Evolutionary conservation across 2,797 vertebrate genomes (phyloP).

Genomic region (Limnodromus scolopaceus): DNA sequence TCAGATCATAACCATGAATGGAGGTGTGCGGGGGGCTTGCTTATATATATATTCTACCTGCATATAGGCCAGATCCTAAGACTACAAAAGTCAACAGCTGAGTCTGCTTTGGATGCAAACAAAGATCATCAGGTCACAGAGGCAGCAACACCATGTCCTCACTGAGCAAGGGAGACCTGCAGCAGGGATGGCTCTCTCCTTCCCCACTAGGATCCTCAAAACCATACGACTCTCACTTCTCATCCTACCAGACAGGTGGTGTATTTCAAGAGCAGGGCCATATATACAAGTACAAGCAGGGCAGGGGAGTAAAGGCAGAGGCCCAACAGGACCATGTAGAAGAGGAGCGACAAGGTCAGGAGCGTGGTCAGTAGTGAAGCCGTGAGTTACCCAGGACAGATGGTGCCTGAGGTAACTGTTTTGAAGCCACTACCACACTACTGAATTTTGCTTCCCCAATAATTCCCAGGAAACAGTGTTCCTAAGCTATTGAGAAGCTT

Average conservation of each 20-base stretch:
- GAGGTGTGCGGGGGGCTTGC: neutral
- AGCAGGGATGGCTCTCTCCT: neutral
- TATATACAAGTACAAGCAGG: neutral
- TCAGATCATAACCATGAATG: neutral
- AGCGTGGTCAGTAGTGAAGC: neutral
- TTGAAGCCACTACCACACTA: neutral
- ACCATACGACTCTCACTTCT: rapidly evolving
- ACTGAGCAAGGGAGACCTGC: neutral
- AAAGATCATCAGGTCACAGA: neutral
- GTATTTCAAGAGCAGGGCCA: neutral
- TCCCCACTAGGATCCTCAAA: neutral
- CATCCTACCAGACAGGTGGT: neutral
- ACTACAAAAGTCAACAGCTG: neutral
- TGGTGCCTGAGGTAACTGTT: neutral
- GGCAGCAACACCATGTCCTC: neutral
- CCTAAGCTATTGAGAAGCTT: neutral
- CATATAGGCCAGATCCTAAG: neutral
- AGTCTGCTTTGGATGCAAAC: neutral
- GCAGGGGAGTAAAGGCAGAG: neutral
- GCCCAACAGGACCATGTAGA: neutral
- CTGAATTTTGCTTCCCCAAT: neutral
- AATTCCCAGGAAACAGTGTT: neutral
- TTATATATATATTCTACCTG: neutral
- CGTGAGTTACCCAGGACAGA: neutral
- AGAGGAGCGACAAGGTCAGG: neutral